These are phyloP conservation scores for Eutrigla gurnardus DNA, from an alignment of 2,797 vertebrate genomes.

Conservation along the genomic window DNA sequence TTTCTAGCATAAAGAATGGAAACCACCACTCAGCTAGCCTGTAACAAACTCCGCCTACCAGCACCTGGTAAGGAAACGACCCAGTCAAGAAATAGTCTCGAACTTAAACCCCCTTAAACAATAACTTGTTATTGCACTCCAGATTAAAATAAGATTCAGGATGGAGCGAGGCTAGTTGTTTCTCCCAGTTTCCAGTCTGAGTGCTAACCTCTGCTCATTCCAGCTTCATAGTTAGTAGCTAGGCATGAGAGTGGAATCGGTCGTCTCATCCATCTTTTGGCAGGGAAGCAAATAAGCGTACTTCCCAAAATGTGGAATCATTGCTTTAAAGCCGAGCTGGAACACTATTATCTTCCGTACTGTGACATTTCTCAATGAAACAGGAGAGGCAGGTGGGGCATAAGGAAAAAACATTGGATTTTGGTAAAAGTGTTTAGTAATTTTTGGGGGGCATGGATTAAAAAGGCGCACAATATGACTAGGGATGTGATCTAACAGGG, in stretches of 20 bases:
- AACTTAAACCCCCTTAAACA: neutral
- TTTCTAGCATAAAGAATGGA: neutral
- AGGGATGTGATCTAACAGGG: too few species aligned
- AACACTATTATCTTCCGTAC: too few species aligned
- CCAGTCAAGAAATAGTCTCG: neutral
- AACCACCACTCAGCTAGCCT: neutral
- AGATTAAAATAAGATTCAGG: neutral
- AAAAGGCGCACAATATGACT: too few species aligned
- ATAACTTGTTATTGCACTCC: neutral
- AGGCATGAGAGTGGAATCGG: neutral
- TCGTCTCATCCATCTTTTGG: neutral
- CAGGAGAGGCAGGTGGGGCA: too few species aligned
- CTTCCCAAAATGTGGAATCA: neutral
- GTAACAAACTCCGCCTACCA: too few species aligned
- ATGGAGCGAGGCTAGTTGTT: neutral
- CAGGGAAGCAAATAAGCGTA: neutral
- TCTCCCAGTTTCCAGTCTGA: neutral
- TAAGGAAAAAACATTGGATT: too few species aligned
- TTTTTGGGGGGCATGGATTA: too few species aligned
- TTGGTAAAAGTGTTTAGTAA: too few species aligned
- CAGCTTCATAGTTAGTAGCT: neutral
- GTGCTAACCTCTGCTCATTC: neutral
- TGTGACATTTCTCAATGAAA: too few species aligned
- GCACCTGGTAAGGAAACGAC: neutral
- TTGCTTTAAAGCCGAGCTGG: neutral